phyloP scores from a whole-genome alignment of 1,140 invertebrate species.

The Elymnias hypermnestra region DNA sequence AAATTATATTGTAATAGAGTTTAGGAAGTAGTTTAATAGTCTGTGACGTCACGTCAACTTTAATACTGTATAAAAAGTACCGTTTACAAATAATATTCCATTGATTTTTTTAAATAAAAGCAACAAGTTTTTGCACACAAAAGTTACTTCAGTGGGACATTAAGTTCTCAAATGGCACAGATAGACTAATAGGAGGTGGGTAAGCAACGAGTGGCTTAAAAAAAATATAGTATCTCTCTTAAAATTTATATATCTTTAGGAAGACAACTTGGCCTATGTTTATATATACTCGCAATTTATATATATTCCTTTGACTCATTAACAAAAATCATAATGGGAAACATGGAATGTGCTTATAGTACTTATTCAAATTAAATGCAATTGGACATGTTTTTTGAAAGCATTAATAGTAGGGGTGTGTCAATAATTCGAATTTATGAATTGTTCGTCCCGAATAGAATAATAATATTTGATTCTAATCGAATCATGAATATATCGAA shows the following conservation, averaged over 20 bases:
- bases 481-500: too few species aligned
- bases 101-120: slow-evolving; percentile 7
- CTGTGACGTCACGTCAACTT: slow-evolving; percentile 5
- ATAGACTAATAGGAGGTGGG: slow-evolving; percentile 40
- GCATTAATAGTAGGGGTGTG: too few species aligned
- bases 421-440: too few species aligned
- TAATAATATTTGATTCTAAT: too few species aligned
- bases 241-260: slow-evolving; percentile 37
- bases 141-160: slow-evolving; percentile 14
- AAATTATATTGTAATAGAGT: slow-evolving; percentile 13
- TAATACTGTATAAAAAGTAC: slow-evolving; percentile 24
- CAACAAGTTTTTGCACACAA: slow-evolving; percentile 24
- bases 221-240: slow-evolving; percentile 33
- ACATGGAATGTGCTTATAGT: slow-evolving; percentile 10
- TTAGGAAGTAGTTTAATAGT: slow-evolving; percentile 7
- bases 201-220: slow-evolving; percentile 27
- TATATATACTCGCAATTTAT: slow-evolving; percentile 8
- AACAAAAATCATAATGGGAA: slow-evolving; percentile 1
- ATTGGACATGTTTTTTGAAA: too few species aligned
- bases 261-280: slow-evolving; percentile 38
- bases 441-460: too few species aligned
- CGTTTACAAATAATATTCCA: slow-evolving; percentile 8
- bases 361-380: too few species aligned
- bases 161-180: slow-evolving; percentile 18
- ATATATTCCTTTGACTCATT: background rate